phyloP scores from a whole-genome alignment of 2,888 invertebrate genomes.

The Aphidoletes aphidimyza region DNA sequence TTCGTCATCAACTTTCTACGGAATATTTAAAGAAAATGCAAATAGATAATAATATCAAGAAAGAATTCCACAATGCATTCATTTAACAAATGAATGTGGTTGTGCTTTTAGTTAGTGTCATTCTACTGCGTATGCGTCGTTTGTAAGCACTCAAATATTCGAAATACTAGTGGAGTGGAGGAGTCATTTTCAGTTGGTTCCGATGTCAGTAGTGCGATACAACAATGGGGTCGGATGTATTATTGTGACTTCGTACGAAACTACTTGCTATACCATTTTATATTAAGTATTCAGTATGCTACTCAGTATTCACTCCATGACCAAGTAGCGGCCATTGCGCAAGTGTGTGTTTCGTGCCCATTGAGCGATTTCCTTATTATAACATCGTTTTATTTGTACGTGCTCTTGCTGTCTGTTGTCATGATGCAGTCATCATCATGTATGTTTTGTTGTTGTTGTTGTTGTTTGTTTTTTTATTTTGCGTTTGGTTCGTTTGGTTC shows the following conservation, averaged over 20 bases:
- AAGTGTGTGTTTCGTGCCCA: neutral
- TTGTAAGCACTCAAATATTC: neutral
- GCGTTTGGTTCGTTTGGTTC: neutral
- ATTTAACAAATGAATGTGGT: too few species aligned
- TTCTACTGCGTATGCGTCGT: slow-evolving; percentile 19
- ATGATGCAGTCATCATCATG: slow-evolving; percentile 1
- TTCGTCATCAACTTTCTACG: too few species aligned
- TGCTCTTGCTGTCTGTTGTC: too few species aligned
- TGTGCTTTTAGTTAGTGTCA: neutral
- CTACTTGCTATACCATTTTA: too few species aligned
- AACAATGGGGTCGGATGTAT: slow-evolving; percentile 32
- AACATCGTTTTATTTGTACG: neutral
- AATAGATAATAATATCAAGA: too few species aligned
- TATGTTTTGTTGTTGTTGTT: neutral
- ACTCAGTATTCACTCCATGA: neutral
- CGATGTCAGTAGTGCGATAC: neutral
- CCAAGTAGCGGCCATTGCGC: neutral
- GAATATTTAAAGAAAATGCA: too few species aligned
- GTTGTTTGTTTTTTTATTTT: neutral
- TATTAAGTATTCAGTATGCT: too few species aligned
- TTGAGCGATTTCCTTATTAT: slow-evolving; percentile 48
- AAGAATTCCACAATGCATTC: too few species aligned
- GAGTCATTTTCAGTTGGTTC: neutral
- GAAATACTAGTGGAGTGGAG: neutral
- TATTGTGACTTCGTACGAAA: neutral